A percentile compares a stretch with the other conserved stretches of the same genome.
Evolutionary conservation across 2,797 vertebrate species (phyloP).

Genomic region (Fistularia commersonii): DNA sequence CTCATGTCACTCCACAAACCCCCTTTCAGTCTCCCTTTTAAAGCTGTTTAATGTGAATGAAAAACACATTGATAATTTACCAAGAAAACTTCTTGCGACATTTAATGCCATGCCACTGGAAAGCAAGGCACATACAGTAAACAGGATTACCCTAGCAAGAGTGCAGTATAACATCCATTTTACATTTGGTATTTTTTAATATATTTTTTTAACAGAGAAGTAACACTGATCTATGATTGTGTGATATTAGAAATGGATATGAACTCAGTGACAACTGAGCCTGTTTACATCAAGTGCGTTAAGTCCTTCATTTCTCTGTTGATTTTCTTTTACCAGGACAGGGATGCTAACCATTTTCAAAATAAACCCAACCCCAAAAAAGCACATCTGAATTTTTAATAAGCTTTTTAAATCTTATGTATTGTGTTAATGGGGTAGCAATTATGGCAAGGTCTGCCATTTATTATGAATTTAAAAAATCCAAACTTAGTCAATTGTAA

Average conservation of each 20-base stretch:
- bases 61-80: constrained; percentile 24
- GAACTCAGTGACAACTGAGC: constrained; percentile 4
- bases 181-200: too few relatives aligned
- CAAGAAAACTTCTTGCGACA: constrained; percentile 19
- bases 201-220: constrained; percentile 7
- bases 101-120: constrained; percentile 24
- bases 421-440: too few relatives aligned
- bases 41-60: constrained; percentile 44
- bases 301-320: not conserved
- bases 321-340: too few relatives aligned
- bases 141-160: constrained; percentile 13
- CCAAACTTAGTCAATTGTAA: too few relatives aligned
- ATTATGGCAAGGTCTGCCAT: too few relatives aligned
- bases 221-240: constrained; percentile 10
- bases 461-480: too few relatives aligned
- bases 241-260: constrained; percentile 6
- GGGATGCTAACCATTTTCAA: too few relatives aligned
- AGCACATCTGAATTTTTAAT: too few relatives aligned
- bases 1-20: constrained; percentile 8
- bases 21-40: constrained; percentile 20
- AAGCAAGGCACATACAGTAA: constrained; percentile 48
- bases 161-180: not conserved
- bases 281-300: not conserved
- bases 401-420: too few relatives aligned
- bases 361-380: too few relatives aligned